phyloP scores from a whole-genome alignment of 2,888 invertebrate species.

The Parochlus steinenii region DNA sequence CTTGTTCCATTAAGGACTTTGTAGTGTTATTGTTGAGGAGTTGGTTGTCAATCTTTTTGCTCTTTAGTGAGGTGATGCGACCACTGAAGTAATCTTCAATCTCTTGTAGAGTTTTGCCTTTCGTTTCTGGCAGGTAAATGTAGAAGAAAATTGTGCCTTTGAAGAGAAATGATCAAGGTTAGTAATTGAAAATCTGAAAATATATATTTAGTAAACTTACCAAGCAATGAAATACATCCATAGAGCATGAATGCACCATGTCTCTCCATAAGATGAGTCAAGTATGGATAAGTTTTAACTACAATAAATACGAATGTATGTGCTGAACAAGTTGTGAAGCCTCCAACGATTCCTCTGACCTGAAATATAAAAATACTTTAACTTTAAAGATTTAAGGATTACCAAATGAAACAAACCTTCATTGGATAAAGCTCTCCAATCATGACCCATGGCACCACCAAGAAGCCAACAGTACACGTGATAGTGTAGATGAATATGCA shows the following conservation, averaged over 20 bases:
- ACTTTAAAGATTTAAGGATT: neutral
- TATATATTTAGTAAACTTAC: conserved; percentile 23
- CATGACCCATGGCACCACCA: conserved; percentile 57
- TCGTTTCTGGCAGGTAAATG: conserved; percentile 46
- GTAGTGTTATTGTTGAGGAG: conserved; percentile 8
- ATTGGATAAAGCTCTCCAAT: conserved; percentile 56
- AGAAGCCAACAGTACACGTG: conserved; percentile 45
- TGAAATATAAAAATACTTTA: conserved; percentile 19
- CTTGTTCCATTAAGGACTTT: conserved; percentile 4
- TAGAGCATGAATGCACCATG: conserved; percentile 46
- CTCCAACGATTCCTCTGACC: conserved; percentile 49
- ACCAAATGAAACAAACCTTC: conserved; percentile 29
- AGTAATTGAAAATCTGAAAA: neutral
- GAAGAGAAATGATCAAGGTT: conserved; percentile 17
- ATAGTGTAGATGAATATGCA: conserved; percentile 43
- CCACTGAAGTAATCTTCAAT: conserved; percentile 55
- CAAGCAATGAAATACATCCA: conserved; percentile 39
- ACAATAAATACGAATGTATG: conserved; percentile 48
- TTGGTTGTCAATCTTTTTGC: conserved; percentile 19
- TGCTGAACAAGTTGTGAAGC: conserved; percentile 46
- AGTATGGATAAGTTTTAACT: conserved; percentile 46
- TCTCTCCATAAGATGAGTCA: conserved; percentile 33
- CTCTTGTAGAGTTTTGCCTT: conserved; percentile 48
- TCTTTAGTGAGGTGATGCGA: conserved; percentile 35
- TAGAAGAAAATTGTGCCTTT: conserved; percentile 45